A percentile compares a stretch with the other conserved stretches of the same genome.
These are phyloP conservation scores for Oasisia sp. DNA, from an alignment of 2,888 invertebrate genomes.

Conservation along the genomic window DNA sequence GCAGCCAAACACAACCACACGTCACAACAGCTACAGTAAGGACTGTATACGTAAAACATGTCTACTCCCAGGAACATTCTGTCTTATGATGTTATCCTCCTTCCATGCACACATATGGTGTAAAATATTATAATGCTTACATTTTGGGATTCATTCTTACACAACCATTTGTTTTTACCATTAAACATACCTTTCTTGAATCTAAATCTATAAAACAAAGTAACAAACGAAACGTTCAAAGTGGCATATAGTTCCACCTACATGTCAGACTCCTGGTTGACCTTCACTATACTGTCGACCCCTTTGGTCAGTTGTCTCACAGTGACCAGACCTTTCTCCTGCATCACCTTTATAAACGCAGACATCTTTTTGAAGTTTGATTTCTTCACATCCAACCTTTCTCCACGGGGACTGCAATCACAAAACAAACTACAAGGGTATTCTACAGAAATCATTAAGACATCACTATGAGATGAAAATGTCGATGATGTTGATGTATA, in stretches of 20 bases:
- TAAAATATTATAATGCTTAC: too few relatives aligned
- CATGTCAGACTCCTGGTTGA: conserved; percentile 67
- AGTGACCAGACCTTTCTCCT: conserved; percentile 70
- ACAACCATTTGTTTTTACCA: too few relatives aligned
- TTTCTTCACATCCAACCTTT: conserved; percentile 85
- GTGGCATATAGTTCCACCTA: background rate
- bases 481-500: background rate
- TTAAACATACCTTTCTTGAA: too few relatives aligned
- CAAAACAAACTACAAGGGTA: background rate
- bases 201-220: background rate
- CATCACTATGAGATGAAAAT: background rate
- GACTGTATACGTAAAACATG: too few relatives aligned
- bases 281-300: conserved; percentile 79
- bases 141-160: too few relatives aligned
- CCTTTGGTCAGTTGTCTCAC: conserved; percentile 75
- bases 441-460: background rate
- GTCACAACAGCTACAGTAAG: background rate
- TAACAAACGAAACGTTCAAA: background rate
- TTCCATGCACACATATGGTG: too few relatives aligned
- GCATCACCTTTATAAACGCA: conserved; percentile 84
- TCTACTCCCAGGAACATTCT: too few relatives aligned
- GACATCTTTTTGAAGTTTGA: conserved; percentile 89
- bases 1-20: background rate
- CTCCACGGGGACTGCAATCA: conserved; percentile 73
- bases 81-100: too few relatives aligned